Evolutionary conservation across 2,888 invertebrate species (phyloP).

Genomic region (Kuschelorhynchus macadamiae): DNA sequence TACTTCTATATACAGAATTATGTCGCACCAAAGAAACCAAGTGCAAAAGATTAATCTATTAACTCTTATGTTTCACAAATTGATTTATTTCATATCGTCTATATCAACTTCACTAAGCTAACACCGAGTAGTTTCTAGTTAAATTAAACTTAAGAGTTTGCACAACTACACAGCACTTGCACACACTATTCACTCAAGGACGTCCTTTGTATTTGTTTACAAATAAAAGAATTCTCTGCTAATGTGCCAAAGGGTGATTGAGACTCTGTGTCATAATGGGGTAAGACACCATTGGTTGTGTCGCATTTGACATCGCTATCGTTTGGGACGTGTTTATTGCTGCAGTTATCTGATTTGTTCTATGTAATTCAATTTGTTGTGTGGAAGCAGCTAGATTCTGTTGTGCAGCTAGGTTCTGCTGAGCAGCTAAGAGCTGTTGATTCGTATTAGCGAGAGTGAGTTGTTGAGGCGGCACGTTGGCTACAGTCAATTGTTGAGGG

Average conservation of each 20-base stretch:
- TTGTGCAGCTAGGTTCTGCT: conserved; percentile 58
- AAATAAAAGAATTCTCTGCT: conserved; percentile 32
- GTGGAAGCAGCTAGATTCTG: conserved; percentile 62
- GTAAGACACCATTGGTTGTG: conserved; percentile 76
- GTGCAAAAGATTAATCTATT: no score
- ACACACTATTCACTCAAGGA: no score
- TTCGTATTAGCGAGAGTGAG: conserved; percentile 57
- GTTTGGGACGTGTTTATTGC: conserved; percentile 70
- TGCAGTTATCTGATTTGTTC: conserved; percentile 65
- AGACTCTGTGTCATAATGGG: conserved; percentile 77
- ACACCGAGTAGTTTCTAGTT: no score
- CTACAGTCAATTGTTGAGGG: conserved; percentile 56
- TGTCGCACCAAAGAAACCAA: no score
- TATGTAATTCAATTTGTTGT: conserved; percentile 63
- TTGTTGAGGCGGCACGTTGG: conserved; percentile 59
- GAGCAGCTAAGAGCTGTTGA: conserved; percentile 56
- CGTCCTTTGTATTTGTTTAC: conserved; percentile 9
- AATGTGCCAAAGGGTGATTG: conserved; percentile 63
- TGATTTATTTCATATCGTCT: no score
- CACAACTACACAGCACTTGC: no score
- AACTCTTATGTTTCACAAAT: no score
- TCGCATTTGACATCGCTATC: conserved; percentile 74
- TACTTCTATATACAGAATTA: no score
- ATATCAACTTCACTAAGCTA: no score
- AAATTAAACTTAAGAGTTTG: no score